Percentiles rank a stretch among this genome's conserved stretches.
Conservation (phyloP, 2,888 invertebrate species). For the Nebria salina region DNA sequence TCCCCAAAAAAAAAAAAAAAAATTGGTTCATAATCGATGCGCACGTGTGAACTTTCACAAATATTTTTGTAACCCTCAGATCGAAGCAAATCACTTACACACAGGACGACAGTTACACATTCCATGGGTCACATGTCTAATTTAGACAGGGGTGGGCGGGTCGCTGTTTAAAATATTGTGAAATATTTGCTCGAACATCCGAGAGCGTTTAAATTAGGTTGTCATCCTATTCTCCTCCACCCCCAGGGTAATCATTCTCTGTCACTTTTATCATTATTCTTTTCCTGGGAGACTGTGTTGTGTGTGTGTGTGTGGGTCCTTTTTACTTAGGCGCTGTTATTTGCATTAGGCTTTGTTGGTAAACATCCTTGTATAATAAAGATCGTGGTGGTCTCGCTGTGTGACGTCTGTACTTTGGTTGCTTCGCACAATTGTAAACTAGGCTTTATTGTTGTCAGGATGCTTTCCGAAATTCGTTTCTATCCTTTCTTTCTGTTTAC, state of each 20-base stretch:
- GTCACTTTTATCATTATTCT: constrained; percentile 59
- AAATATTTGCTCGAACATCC: constrained; percentile 48
- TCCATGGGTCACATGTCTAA: constrained; percentile 47
- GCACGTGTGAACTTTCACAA: too few relatives aligned
- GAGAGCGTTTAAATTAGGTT: constrained; percentile 58
- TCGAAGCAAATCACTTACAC: constrained; percentile 28
- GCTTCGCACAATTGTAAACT: constrained; percentile 59
- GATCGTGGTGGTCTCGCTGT: constrained; percentile 61
- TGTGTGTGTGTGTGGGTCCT: constrained; percentile 10
- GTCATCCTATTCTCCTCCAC: constrained; percentile 58
- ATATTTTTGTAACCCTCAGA: too few relatives aligned
- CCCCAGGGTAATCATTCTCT: constrained; percentile 58
- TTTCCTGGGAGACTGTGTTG: constrained; percentile 47
- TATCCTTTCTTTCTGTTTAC: neutral
- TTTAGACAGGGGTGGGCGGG: constrained; percentile 43
- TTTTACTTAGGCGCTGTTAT: constrained; percentile 54
- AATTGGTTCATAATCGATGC: too few relatives aligned
- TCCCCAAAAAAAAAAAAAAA: too few relatives aligned
- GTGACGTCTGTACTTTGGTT: constrained; percentile 52
- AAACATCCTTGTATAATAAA: constrained; percentile 61
- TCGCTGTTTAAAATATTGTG: constrained; percentile 45
- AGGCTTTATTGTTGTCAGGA: constrained; percentile 34
- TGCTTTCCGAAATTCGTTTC: constrained; percentile 8
- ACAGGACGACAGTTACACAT: constrained; percentile 19
- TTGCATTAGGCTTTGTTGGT: constrained; percentile 63